phyloP scores from a whole-genome alignment of 2,888 invertebrate species.

The Dynastes tityus region DNA sequence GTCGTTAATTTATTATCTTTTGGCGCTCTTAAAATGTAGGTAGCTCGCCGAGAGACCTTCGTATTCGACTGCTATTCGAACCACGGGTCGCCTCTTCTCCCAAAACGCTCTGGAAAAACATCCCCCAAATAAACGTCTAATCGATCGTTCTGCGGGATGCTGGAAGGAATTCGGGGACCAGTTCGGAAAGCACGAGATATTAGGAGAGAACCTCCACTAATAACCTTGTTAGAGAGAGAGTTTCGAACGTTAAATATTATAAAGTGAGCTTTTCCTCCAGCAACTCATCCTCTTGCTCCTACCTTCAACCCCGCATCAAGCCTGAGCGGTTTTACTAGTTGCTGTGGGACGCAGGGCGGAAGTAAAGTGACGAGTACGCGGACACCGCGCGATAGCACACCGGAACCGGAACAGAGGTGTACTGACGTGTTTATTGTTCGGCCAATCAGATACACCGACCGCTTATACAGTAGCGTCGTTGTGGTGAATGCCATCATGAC shows the following conservation, averaged over 20 bases:
- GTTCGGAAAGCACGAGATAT: neutral
- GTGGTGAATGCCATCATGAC: slow-evolving; percentile 42
- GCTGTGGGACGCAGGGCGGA: slow-evolving; percentile 28
- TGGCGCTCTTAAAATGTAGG: slow-evolving; percentile 12
- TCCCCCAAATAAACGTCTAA: slow-evolving; percentile 18
- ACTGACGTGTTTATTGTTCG: slow-evolving; percentile 61
- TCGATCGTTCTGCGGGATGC: slow-evolving; percentile 10
- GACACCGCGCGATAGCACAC: slow-evolving; percentile 57
- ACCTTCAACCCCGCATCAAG: neutral
- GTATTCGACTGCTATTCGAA: neutral
- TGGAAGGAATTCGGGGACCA: neutral
- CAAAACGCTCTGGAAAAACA: slow-evolving; percentile 7
- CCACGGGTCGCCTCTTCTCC: neutral
- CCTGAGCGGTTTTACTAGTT: slow-evolving; percentile 8
- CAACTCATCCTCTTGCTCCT: too few species aligned
- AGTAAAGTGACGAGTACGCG: slow-evolving; percentile 54
- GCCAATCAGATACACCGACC: slow-evolving; percentile 50
- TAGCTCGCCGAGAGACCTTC: neutral
- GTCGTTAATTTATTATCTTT: slow-evolving; percentile 24
- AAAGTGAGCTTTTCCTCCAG: slow-evolving; percentile 14
- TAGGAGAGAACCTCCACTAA: slow-evolving; percentile 17
- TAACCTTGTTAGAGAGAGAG: slow-evolving; percentile 32
- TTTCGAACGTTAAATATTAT: slow-evolving; percentile 40
- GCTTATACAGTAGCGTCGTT: neutral
- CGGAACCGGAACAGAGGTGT: slow-evolving; percentile 61